Conservation (phyloP, 1,140 invertebrate genomes). For the Aphis gossypii region DNA sequence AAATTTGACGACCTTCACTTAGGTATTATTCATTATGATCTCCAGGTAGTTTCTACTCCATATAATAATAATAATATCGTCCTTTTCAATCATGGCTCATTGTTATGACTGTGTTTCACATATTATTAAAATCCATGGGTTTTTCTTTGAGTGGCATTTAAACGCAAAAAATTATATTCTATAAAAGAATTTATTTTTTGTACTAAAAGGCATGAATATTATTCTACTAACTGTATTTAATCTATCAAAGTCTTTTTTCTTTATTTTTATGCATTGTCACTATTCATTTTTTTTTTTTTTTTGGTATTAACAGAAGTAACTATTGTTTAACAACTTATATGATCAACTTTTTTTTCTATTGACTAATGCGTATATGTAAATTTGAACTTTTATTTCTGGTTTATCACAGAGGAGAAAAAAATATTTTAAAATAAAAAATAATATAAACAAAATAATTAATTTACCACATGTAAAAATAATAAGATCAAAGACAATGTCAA, state of each 20-base stretch:
- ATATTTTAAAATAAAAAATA: neutral
- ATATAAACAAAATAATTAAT: no score
- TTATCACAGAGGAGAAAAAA: neutral
- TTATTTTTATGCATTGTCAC: neutral
- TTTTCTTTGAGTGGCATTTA: neutral
- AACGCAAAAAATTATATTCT: neutral
- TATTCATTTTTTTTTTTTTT: neutral
- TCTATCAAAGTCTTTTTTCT: neutral
- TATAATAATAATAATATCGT: neutral
- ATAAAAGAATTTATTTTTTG: neutral
- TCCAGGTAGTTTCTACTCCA: neutral
- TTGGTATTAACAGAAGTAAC: neutral
- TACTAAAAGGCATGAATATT: neutral
- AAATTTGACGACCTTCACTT: neutral
- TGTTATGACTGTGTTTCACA: neutral
- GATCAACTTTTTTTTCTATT: neutral
- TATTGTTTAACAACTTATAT: neutral
- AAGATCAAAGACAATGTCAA: neutral
- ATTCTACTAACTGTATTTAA: neutral
- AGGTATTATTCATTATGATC: neutral
- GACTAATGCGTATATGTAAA: neutral
- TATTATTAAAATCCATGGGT: neutral
- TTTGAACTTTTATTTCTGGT: neutral
- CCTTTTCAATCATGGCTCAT: neutral
- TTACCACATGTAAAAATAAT: neutral